Evolutionary conservation across 1,140 invertebrate species (phyloP).

Genomic region (Formica exsecta): DNA sequence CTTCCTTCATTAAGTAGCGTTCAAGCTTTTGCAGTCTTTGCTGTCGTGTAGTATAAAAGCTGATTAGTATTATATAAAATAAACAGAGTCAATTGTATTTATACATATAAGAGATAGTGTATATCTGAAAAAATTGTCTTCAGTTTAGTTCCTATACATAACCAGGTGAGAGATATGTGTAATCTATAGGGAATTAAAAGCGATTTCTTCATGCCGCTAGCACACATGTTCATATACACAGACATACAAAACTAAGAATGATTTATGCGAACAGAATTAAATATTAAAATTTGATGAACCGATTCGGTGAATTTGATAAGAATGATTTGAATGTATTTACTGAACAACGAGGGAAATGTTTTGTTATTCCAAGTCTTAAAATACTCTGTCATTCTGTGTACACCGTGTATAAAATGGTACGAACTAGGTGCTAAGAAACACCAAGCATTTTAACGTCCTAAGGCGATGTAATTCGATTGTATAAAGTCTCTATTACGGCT

Average conservation of each 20-base stretch:
- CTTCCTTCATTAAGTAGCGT: slow-evolving; percentile 79
- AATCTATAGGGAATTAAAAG: slow-evolving; percentile 30
- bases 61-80: slow-evolving; percentile 58
- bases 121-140: slow-evolving; percentile 66
- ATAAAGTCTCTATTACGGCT: slow-evolving; percentile 27
- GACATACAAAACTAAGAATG: background rate
- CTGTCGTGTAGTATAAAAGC: slow-evolving; percentile 68
- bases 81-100: slow-evolving; percentile 72
- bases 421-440: slow-evolving; percentile 45
- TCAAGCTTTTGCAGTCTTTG: slow-evolving; percentile 72
- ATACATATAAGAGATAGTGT: slow-evolving; percentile 54
- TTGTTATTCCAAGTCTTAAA: slow-evolving; percentile 55
- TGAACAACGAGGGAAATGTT: slow-evolving; percentile 22
- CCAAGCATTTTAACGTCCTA: slow-evolving; percentile 49
- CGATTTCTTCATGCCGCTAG: slow-evolving; percentile 14
- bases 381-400: slow-evolving; percentile 37
- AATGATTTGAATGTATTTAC: slow-evolving; percentile 26
- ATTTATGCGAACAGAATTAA: slow-evolving; percentile 41
- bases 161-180: slow-evolving; percentile 22
- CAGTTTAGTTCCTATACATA: slow-evolving; percentile 66
- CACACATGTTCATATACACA: too few species aligned
- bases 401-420: slow-evolving; percentile 56
- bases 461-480: slow-evolving; percentile 14
- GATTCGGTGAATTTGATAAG: background rate
- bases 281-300: slow-evolving; percentile 27